A percentile compares a stretch with the other conserved stretches of the same genome.
phyloP scores from a whole-genome alignment of 2,797 vertebrate species.

The Arremon brunneinucha region DNA sequence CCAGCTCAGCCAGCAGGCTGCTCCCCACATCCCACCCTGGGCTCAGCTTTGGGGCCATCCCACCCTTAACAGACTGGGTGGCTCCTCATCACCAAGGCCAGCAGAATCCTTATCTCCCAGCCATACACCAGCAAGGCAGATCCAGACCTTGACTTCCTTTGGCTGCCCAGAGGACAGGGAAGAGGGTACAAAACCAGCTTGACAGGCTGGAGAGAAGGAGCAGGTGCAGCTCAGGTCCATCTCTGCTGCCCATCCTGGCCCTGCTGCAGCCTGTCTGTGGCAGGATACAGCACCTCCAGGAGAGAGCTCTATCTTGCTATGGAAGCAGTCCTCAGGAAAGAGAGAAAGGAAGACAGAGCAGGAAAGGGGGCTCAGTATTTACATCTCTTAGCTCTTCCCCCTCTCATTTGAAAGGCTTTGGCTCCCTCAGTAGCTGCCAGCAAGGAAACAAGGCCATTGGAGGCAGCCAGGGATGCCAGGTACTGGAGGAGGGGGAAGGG shows the following conservation, averaged over 20 bases:
- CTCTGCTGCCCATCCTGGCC: background rate
- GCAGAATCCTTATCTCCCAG: background rate
- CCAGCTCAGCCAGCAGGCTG: background rate
- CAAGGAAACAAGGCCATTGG: background rate
- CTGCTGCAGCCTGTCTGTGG: background rate
- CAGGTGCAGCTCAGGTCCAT: background rate
- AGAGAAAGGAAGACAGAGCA: background rate
- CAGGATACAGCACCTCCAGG: no score
- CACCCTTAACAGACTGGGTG: background rate
- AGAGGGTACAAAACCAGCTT: background rate
- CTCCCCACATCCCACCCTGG: background rate
- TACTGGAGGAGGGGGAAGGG: background rate
- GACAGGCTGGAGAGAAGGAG: background rate
- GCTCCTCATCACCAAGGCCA: background rate
- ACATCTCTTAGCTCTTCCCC: background rate
- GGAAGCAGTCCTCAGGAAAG: background rate
- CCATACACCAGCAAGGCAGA: rapidly evolving
- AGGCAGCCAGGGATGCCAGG: background rate
- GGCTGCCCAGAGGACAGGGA: background rate
- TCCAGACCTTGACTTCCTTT: background rate
- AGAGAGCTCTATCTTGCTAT: background rate
- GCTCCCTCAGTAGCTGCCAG: background rate
- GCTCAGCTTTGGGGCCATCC: background rate
- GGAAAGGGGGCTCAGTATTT: background rate
- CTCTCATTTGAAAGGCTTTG: background rate